Base-by-base conservation (phyloP, 2,113 vertebrate species). In the Galeopterus variegatus region DNA sequence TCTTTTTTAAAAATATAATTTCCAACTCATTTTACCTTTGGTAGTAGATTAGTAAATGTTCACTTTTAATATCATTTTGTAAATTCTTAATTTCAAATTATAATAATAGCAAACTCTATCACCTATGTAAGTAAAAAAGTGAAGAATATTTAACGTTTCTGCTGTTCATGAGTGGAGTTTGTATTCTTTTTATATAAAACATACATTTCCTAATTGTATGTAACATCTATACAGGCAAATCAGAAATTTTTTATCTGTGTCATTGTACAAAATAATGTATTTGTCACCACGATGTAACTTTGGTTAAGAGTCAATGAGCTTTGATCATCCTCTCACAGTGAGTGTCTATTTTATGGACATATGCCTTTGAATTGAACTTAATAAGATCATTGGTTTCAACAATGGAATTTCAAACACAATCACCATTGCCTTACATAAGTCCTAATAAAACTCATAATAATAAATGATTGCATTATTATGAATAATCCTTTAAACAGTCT, bases 51-150 rank as follows among this genome's bases (percentile, higher is more conserved):
- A 3, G 50, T 60, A n/a, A 86, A 69, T 79, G 48, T 62, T 56
- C 11, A 21, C 14, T 81, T 94, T 79, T 58, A 81, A 58, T 50
- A 64, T 76, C 2, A 54, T 64, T 76, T 88, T 67, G 2, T 50
- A 65, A 73, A 36, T 77, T 65, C 4, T 56, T 36, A 93, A 82
- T 91, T 91, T 69, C 48, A 81, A 87, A 67, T 87, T 87, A 60
- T 4, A 75, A 24, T 86, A 56, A 67, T 2, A 73, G 17, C 77
- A 93, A 62, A 62, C 6, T 45, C 3, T 50, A 64, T 85, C 60
- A 83, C 64, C 19, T 56, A 17, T 72, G 23, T 2, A 56, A 93
- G 10, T 24, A 26, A 81, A 41, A 69, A 81, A n/a, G 4, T 23
- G 12, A 96, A 60, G 7, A 48, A 67, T 33, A 12, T 80, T 73